Evolutionary conservation across 1,140 invertebrate species (phyloP).

Genomic region (Brachionus manjavacas): DNA sequence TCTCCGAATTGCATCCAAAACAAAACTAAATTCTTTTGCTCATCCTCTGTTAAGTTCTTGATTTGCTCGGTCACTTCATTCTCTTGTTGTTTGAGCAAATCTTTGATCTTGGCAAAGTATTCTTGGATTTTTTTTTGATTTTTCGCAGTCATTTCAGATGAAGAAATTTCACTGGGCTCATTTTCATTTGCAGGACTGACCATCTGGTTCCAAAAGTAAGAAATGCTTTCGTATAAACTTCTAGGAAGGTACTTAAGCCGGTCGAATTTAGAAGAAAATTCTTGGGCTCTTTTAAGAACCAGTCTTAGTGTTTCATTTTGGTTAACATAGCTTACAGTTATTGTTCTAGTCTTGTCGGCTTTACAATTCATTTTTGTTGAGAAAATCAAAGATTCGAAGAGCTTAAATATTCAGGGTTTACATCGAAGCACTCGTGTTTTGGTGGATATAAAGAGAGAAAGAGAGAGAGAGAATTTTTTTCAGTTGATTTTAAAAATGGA

Average conservation of each 20-base stretch:
- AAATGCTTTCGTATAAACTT: neutral
- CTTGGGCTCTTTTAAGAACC: neutral
- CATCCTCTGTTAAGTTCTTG: neutral
- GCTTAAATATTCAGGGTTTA: neutral
- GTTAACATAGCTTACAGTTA: neutral
- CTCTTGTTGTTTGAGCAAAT: neutral
- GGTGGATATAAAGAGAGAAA: neutral
- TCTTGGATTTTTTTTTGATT: neutral
- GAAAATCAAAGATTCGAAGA: neutral
- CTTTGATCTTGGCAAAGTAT: neutral
- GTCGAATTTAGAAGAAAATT: neutral
- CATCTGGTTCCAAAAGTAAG: neutral
- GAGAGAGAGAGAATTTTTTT: neutral
- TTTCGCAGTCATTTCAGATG: neutral
- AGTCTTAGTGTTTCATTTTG: neutral
- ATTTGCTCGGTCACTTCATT: neutral
- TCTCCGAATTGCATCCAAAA: neutral
- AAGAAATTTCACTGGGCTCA: neutral
- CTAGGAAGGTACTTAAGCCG: neutral
- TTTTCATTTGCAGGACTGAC: neutral
- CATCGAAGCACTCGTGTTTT: neutral
- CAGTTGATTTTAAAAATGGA: neutral
- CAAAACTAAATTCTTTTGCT: neutral
- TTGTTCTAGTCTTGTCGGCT: neutral
- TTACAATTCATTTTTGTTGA: neutral